These are phyloP conservation scores for Zoanthus sansibaricus DNA, from an alignment of 92 coral and sea anemone genomes.

Conservation along the genomic window DNA sequence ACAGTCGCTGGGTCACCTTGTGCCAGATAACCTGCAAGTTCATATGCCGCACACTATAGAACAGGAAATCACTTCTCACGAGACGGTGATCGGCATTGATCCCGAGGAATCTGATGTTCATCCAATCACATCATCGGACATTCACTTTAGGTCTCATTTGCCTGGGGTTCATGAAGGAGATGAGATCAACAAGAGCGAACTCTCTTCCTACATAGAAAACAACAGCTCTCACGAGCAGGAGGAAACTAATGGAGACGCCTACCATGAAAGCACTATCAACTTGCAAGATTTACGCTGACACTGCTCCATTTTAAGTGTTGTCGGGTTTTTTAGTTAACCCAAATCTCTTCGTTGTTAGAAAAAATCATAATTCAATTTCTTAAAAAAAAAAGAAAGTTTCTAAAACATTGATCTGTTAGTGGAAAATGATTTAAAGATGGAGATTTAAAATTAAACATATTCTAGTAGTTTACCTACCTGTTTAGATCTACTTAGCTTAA, in stretches of 20 bases:
- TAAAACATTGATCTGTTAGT: no score
- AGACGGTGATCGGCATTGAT: constrained; percentile 26
- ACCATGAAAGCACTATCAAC: constrained; percentile 95
- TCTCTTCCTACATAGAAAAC: constrained; percentile 76
- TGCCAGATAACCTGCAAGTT: constrained; percentile 62
- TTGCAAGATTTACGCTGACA: constrained; percentile 87
- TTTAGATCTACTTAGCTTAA: no score
- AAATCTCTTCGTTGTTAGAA: neutral
- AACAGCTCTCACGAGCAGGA: constrained; percentile 81
- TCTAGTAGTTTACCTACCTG: no score
- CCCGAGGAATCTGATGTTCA: constrained; percentile 34
- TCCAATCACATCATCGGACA: constrained; percentile 40
- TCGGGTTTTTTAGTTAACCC: neutral
- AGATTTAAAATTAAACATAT: no score
- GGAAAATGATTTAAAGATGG: no score
- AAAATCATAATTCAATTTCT: neutral
- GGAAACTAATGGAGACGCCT: constrained; percentile 74
- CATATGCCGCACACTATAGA: constrained; percentile 56
- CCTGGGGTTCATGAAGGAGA: constrained; percentile 56
- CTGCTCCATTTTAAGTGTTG: neutral
- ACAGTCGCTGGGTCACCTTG: constrained; percentile 44
- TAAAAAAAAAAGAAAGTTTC: neutral
- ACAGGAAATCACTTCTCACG: constrained; percentile 53
- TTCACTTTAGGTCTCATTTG: constrained; percentile 52
- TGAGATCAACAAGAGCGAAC: constrained; percentile 50